Conservation (phyloP, 2,888 invertebrate genomes). For the Cinara cedri region DNA sequence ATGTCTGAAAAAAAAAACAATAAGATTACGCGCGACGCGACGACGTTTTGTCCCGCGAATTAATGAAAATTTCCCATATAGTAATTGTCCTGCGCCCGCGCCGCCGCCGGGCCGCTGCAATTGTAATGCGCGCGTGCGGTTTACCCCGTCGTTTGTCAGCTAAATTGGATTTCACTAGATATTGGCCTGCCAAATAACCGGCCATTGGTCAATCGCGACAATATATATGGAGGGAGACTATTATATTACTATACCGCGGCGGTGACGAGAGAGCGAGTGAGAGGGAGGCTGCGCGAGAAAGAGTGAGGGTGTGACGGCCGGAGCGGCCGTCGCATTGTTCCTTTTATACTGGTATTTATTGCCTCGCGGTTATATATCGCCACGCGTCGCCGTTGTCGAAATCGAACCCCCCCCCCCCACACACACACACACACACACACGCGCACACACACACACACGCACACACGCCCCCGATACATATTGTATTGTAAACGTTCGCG, state of each 20-base stretch:
- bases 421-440: no score
- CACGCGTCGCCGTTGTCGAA: not conserved
- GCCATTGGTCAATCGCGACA: slow-evolving; percentile 52
- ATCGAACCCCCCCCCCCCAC: slow-evolving; percentile 48
- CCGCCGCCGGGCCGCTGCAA: no score
- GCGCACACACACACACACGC: no score
- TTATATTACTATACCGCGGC: no score
- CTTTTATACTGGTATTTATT: slow-evolving; percentile 19
- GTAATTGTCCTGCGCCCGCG: slow-evolving; percentile 38
- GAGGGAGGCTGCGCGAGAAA: no score
- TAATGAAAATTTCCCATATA: slow-evolving; percentile 48
- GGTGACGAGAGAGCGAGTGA: no score
- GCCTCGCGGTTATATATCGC: not conserved
- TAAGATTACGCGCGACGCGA: slow-evolving; percentile 49
- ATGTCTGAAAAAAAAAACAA: slow-evolving; percentile 35
- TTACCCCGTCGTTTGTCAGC: slow-evolving; percentile 53
- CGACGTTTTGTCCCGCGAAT: slow-evolving; percentile 47
- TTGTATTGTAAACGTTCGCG: slow-evolving; percentile 29
- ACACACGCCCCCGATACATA: no score
- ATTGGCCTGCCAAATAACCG: slow-evolving; percentile 53
- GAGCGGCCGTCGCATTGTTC: no score
- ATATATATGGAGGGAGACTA: slow-evolving; percentile 9
- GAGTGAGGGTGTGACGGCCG: no score
- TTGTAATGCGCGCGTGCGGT: slow-evolving; percentile 37
- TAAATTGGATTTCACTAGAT: slow-evolving; percentile 55